Conservation (phyloP, 2,888 invertebrate genomes). For the Tetramorium bicarinatum region DNA sequence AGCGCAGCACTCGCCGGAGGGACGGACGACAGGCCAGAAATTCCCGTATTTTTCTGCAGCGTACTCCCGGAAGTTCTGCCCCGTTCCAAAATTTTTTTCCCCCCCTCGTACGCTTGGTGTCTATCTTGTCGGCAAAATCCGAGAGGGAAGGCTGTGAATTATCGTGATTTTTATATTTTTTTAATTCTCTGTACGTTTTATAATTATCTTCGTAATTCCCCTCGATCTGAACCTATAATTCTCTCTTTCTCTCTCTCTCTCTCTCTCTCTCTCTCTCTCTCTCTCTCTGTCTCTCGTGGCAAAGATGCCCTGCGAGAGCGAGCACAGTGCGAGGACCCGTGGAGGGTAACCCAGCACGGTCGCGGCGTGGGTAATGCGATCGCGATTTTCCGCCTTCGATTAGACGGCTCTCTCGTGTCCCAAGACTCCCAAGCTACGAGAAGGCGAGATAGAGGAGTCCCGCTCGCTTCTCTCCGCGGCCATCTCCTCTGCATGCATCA, state of each 20-base stretch:
- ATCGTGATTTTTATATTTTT: background rate
- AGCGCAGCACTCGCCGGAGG: slow-evolving; percentile 41
- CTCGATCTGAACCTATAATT: background rate
- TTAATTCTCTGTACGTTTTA: background rate
- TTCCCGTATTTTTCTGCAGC: slow-evolving; percentile 78
- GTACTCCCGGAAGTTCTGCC: background rate
- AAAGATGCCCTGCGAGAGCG: slow-evolving; percentile 26
- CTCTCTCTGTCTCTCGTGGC: background rate
- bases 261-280: background rate
- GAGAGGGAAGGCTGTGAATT: background rate
- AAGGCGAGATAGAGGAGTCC: slow-evolving; percentile 33
- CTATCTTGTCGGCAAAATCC: background rate
- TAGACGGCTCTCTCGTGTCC: slow-evolving; percentile 70
- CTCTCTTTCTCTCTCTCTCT: background rate
- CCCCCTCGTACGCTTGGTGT: background rate
- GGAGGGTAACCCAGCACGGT: slow-evolving; percentile 14
- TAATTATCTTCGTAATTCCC: slow-evolving; percentile 13
- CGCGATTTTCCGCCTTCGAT: slow-evolving; percentile 82
- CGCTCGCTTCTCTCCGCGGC: slow-evolving; percentile 34
- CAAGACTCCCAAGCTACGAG: slow-evolving; percentile 24
- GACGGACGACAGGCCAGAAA: slow-evolving; percentile 68
- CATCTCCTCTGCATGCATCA: slow-evolving; percentile 76
- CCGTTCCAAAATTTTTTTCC: slow-evolving; percentile 6
- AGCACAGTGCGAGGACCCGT: slow-evolving; percentile 15
- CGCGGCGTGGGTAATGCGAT: slow-evolving; percentile 74